Evolutionary conservation across 2,888 invertebrate genomes (phyloP).

Genomic region (Himalopsyche kuldschensis): DNA sequence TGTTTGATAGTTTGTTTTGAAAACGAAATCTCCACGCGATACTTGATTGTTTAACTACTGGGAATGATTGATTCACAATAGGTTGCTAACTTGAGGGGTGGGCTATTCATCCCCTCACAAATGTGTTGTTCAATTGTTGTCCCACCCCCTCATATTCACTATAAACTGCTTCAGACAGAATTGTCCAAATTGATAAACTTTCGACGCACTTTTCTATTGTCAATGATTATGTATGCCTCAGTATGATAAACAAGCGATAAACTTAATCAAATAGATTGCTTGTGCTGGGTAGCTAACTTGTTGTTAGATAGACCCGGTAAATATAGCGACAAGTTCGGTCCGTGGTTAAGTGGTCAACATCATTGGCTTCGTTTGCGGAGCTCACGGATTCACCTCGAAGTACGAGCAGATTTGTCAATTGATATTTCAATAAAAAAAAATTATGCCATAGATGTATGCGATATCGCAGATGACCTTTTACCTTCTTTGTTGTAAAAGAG

Average conservation of each 20-base stretch:
- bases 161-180: neutral
- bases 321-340: too few species aligned
- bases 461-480: too few species aligned
- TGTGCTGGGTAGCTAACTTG: too few species aligned
- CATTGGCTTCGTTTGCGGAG: too few species aligned
- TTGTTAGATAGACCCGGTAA: too few species aligned
- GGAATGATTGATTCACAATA: constrained; percentile 26
- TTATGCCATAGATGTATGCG: too few species aligned
- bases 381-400: too few species aligned
- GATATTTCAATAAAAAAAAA: too few species aligned
- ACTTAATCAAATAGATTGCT: too few species aligned
- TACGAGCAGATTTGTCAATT: too few species aligned
- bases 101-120: neutral
- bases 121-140: neutral
- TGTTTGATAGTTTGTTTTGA: neutral
- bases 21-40: neutral
- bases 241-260: neutral
- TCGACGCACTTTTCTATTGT: neutral
- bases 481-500: too few species aligned
- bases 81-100: neutral
- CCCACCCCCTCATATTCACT: neutral
- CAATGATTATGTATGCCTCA: neutral
- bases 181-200: neutral
- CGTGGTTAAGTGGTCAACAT: too few species aligned
- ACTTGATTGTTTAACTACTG: constrained; percentile 18